Conservation (phyloP, 2,797 vertebrate species). For the Sebastolobus alascanus region DNA sequence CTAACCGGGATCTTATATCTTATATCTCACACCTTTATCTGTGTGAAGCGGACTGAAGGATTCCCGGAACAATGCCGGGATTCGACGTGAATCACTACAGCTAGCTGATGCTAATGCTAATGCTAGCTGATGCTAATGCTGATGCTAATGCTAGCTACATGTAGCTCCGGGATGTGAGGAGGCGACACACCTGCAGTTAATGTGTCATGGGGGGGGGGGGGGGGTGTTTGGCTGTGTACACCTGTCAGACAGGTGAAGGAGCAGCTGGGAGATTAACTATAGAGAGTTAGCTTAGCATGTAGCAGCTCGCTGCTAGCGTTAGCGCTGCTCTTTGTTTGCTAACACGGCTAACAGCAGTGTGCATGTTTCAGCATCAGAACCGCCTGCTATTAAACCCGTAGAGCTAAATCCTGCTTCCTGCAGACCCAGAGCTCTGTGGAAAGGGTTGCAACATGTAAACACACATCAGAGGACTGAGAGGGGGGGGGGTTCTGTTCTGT, state of each 20-base stretch:
- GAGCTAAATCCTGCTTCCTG: fast-evolving
- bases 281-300: fast-evolving
- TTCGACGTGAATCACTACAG: not conserved
- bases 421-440: not conserved
- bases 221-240: too few relatives aligned
- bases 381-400: fast-evolving
- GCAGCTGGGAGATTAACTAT: fast-evolving
- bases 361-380: not conserved
- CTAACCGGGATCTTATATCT: fast-evolving
- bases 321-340: constrained; percentile 44
- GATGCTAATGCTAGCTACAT: constrained; percentile 32
- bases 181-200: not conserved
- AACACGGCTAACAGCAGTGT: constrained; percentile 25
- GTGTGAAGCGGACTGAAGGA: too few relatives aligned
- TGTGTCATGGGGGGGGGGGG: too few relatives aligned
- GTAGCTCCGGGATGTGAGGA: constrained; percentile 14
- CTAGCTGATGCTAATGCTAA: not conserved
- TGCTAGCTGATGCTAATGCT: too few relatives aligned
- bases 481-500: too few relatives aligned
- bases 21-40: fast-evolving
- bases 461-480: too few relatives aligned
- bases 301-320: not conserved
- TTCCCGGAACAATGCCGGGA: not conserved
- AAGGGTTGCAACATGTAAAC: not conserved
- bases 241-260: too few relatives aligned